Base-by-base conservation (phyloP, 1,140 invertebrate species). In the Ericerus pela region DNA sequence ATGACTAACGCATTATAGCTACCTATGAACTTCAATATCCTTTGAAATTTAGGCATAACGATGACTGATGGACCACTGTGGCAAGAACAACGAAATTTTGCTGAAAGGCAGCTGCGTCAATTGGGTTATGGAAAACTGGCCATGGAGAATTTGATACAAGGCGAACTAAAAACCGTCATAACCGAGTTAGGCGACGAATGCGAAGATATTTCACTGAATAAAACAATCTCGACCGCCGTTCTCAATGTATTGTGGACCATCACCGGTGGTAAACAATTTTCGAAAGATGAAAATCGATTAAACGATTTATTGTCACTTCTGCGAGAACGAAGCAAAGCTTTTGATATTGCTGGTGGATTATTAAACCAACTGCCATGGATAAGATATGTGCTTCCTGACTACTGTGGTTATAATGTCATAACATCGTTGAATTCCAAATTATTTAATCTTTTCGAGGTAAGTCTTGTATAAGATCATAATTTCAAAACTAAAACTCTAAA, bases 191-290 rank as follows among this genome's bases (percentile, higher is more conserved):
- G 66, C 41, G 59, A 70, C 14, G 29, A 51, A n/a, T 26, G 26
- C 6, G 65, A 68, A 1, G 62, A 65, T 1, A 64, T 76, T 18
- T 65, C 69, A 56, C 59, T 70, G 0, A 64, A 24, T 5, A n/a
- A 22, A 22, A n/a, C 58, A 16, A 29, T 59, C 2, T 51, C 54
- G n/a, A 20, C 58, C 37, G 75, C 76, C 14, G 78, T 85, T 0
- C 72, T 88, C 58, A 88, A 87, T 64, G 78, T 85, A 1, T 62
- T 88, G 1, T 88, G 84, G 85, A 76, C 72, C 26, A 70, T 85
- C 30, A 73, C 78, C 1, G 78, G 81, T 6, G 88, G 86, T 53
- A 72, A 77, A 55, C 63, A 72, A 41, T 73, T 76, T 12, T 60
- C 64, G 3, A 66, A 66, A 4, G 60, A 60, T 4, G 5, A 59